Conservation (phyloP, 2,888 invertebrate species). For the Athalia cordata region DNA sequence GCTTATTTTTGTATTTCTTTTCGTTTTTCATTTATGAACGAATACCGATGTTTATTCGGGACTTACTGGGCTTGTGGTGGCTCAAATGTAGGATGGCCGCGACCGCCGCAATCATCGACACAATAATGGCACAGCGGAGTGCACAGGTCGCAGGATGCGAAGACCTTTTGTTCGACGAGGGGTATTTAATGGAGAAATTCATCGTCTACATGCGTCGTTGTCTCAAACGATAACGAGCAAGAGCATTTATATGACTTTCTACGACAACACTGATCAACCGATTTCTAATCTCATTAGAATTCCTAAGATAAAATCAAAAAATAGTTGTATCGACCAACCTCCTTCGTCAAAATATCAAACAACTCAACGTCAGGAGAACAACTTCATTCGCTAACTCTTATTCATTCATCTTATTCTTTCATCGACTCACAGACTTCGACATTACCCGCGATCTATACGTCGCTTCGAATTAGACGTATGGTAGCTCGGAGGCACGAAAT, state of each 20-base stretch:
- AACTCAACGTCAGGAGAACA: background rate
- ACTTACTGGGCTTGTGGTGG: slow-evolving; percentile 70
- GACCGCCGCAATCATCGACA: slow-evolving; percentile 65
- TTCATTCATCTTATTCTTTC: too few relatives aligned
- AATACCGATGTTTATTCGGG: background rate
- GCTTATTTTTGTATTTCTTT: too few relatives aligned
- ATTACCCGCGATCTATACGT: too few relatives aligned
- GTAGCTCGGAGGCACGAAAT: too few relatives aligned
- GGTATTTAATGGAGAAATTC: slow-evolving; percentile 50
- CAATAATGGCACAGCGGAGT: slow-evolving; percentile 62
- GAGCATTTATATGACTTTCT: slow-evolving; percentile 39
- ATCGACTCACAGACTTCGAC: too few relatives aligned
- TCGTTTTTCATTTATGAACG: too few relatives aligned
- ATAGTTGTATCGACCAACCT: background rate
- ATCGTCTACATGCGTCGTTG: slow-evolving; percentile 62
- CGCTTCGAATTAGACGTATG: too few relatives aligned
- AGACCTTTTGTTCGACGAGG: slow-evolving; percentile 29
- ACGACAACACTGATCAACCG: background rate
- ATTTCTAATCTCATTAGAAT: slow-evolving; percentile 35
- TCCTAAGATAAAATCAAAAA: slow-evolving; percentile 6
- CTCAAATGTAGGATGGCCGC: slow-evolving; percentile 69
- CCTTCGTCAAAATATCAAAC: background rate
- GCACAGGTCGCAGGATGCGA: slow-evolving; percentile 59
- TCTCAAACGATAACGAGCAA: slow-evolving; percentile 58
- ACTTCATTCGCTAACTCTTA: too few relatives aligned